Evolutionary conservation across 1,140 invertebrate genomes (phyloP).

Genomic region (Chrysomallon squamiferum): DNA sequence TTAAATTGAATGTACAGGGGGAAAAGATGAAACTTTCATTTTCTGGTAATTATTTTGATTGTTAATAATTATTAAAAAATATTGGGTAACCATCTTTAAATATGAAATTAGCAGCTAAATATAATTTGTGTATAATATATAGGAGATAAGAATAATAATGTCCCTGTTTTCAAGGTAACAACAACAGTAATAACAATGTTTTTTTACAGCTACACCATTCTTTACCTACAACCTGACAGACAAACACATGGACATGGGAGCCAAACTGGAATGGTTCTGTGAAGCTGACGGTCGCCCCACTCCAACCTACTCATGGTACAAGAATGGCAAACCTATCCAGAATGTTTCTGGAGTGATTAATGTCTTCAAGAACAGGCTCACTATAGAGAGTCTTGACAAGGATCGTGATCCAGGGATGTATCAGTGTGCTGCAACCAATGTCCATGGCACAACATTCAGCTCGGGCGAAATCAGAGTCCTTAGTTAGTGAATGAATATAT

Average conservation of each 20-base stretch:
- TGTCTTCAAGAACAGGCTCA: constrained; percentile 26
- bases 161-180: no score
- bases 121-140: no score
- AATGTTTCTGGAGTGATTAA: constrained; percentile 59
- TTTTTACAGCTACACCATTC: constrained; percentile 78
- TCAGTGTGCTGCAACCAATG: constrained; percentile 91
- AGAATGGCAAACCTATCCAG: constrained; percentile 70
- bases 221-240: constrained; percentile 89
- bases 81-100: no score
- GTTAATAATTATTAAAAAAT: no score
- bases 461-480: constrained; percentile 86
- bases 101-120: no score
- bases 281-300: constrained; percentile 94
- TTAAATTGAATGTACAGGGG: no score
- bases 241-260: constrained; percentile 84
- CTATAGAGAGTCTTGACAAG: constrained; percentile 28
- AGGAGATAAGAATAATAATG: no score
- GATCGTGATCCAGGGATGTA: constrained; percentile 87
- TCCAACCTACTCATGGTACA: constrained; percentile 91
- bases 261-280: constrained; percentile 88
- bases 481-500: constrained; percentile 26
- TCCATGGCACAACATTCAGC: constrained; percentile 84
- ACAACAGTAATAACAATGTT: no score
- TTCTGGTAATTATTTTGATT: no score
- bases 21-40: no score